Conservation (phyloP, 2,797 vertebrate species). For the Taeniopygia guttata region DNA sequence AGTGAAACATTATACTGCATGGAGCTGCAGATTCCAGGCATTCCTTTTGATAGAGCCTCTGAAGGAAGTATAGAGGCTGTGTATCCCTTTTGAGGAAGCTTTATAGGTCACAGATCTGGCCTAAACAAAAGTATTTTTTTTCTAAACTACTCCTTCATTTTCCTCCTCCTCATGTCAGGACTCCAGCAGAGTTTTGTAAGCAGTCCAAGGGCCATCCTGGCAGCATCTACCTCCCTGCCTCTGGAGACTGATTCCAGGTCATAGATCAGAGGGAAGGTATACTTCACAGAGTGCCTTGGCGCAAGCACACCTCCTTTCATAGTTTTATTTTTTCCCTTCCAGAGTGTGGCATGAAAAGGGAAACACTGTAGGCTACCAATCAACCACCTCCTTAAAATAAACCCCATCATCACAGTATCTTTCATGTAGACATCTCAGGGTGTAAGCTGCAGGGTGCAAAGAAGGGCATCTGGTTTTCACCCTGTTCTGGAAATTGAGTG, state of each 20-base stretch:
- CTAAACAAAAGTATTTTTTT: slow-evolving; percentile 67
- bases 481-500: slow-evolving; percentile 35
- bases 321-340: neutral
- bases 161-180: slow-evolving; percentile 53
- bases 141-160: slow-evolving; percentile 59
- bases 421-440: slow-evolving; percentile 50
- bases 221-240: slow-evolving; percentile 42
- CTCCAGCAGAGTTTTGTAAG: slow-evolving; percentile 63
- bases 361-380: slow-evolving; percentile 52
- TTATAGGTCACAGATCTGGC: slow-evolving; percentile 61
- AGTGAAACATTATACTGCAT: slow-evolving; percentile 30
- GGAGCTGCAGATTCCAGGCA: slow-evolving; percentile 52
- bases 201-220: slow-evolving; percentile 37
- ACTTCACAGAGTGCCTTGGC: slow-evolving; percentile 24
- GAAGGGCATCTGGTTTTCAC: slow-evolving; percentile 59
- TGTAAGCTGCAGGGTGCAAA: slow-evolving; percentile 19
- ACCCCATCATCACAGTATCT: slow-evolving; percentile 31
- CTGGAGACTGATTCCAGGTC: slow-evolving; percentile 53
- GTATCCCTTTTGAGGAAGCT: slow-evolving; percentile 42
- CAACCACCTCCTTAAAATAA: slow-evolving; percentile 60
- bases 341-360: slow-evolving; percentile 53
- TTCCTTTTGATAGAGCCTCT: slow-evolving; percentile 59
- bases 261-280: slow-evolving; percentile 53
- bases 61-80: slow-evolving; percentile 41
- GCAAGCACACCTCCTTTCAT: slow-evolving; percentile 40